Base-by-base conservation (phyloP, 2,113 vertebrate genomes). In the Merops nubicus region DNA sequence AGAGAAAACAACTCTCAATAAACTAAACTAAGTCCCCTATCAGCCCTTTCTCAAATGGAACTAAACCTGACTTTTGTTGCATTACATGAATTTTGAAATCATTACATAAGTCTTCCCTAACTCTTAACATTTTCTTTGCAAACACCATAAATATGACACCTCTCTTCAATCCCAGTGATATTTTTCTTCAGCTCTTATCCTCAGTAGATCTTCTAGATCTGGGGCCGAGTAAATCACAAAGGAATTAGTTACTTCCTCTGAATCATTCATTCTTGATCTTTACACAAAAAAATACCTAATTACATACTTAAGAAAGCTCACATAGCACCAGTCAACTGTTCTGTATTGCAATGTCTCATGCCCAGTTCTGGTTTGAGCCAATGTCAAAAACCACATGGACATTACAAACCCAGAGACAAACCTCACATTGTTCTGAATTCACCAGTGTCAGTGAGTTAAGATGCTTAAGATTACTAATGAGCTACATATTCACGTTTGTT, bases 221-320 rank as follows among this genome's bases (percentile, higher is more conserved):
- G 42, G 9, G 21, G 8, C 11, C 68, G 18, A 59, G 5, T 48
- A 45, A 84, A 38, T 8, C 33, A 68, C 40, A 78, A n/a, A n/a
- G n/a, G n/a, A n/a, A n/a, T n/a, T n/a, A n/a, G n/a, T n/a, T n/a
- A n/a, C n/a, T n/a, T n/a, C n/a, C n/a, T 70, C 64, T 68, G 40
- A 93, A 81, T 78, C 68, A 70, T 68, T 86, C 17, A 38, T 77
- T 89, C 60, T 60, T 72, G 34, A 75, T 85, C 43, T 80, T 78
- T 72, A 42, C 48, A 64, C 15, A 68, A 83, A 14, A 42, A 80
- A 91, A 48, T 65, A 89, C 81, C 22, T 69, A 57, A 80, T 45
- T 8, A 80, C 29, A 56, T 11, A 31, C 16, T 74, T 79, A 65
- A 47, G 26, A 15, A 89, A 85, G 25, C 48, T 36, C 28, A 64